Evolutionary conservation across 2,888 invertebrate species (phyloP), one percentile per base, ranked within the genome.

Genomic region (Esperia sulphurella): DNA sequence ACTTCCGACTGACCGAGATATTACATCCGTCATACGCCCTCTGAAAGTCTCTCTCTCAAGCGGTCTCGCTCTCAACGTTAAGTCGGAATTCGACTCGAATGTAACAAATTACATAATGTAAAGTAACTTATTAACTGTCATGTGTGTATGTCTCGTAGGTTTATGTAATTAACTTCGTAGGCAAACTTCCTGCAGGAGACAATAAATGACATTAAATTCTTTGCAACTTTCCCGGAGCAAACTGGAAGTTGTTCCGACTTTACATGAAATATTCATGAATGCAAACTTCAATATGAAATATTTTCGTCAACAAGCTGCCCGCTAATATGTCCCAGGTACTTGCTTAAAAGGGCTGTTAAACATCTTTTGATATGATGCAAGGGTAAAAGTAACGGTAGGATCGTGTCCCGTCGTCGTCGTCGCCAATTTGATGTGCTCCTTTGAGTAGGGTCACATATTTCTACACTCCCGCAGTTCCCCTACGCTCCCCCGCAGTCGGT

Each of bases 241-340:
- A 68, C 61, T 68, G 49, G 39, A 51, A 57, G 45, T 53, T 57
- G 53, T 63, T 56, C 52, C 50, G 67, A 69, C 63, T 70, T 71
- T 61, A 53, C 53, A 62, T 61, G 57, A 71, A 72, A 72, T 72
- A 74, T 73, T 71, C 62, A 59, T 57, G 61, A 69, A 63, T 60
- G 47, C 59, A 51, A 71, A 71, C 54, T 69, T 74, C 60, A 58
- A 64, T 58, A 68, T 67, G 65, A 68, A 78, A 74, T 73, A 72
- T 72, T 74, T 70, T 67, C 59, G 59, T 61, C 56, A 57, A 59
- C 59, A 58, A 50, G 57, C 56, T 55, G 44, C 45, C 46, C 35
- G 55, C 50, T 57, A 53, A 45, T 58, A 51, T 60, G 54, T 57
- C 65, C 58, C 57, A 52, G 43, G 50, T 42, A 53, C 63, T 52